These are phyloP conservation scores for Coracopsis vasa DNA, from an alignment of 2,113 vertebrate genomes.

Conservation along the genomic window DNA sequence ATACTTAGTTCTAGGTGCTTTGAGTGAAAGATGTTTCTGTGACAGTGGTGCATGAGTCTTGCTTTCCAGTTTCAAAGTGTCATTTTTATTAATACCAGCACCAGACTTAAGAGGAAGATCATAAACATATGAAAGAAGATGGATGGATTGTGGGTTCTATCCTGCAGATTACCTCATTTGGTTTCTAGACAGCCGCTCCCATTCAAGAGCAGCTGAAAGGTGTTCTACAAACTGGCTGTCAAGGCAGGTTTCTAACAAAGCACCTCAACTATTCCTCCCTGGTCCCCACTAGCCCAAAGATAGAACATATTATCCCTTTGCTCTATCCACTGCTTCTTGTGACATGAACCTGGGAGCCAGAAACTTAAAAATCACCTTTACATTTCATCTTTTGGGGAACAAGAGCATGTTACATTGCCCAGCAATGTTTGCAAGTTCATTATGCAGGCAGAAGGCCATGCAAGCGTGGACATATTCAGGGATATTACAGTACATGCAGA, in stretches of 20 bases:
- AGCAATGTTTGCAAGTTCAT: neutral
- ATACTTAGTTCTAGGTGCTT: neutral
- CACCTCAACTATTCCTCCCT: neutral
- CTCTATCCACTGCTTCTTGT: neutral
- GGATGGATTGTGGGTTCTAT: neutral
- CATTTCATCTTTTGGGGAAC: neutral
- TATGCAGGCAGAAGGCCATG: neutral
- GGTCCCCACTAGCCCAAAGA: neutral
- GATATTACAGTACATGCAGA: accelerated
- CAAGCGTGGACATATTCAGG: neutral
- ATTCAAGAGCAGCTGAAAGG: neutral
- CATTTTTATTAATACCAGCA: neutral
- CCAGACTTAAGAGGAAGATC: neutral
- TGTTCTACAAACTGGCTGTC: neutral
- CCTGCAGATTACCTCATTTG: neutral
- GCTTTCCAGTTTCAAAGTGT: neutral
- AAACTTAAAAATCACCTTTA: neutral
- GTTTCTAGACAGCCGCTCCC: neutral
- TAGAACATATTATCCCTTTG: neutral
- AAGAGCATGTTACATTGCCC: neutral
- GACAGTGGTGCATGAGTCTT: neutral
- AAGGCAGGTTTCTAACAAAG: neutral
- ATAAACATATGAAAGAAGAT: neutral
- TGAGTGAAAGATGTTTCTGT: neutral
- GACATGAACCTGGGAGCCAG: neutral